Conservation (phyloP, 2,797 vertebrate genomes). For the Paedocypris micromegethes region DNA sequence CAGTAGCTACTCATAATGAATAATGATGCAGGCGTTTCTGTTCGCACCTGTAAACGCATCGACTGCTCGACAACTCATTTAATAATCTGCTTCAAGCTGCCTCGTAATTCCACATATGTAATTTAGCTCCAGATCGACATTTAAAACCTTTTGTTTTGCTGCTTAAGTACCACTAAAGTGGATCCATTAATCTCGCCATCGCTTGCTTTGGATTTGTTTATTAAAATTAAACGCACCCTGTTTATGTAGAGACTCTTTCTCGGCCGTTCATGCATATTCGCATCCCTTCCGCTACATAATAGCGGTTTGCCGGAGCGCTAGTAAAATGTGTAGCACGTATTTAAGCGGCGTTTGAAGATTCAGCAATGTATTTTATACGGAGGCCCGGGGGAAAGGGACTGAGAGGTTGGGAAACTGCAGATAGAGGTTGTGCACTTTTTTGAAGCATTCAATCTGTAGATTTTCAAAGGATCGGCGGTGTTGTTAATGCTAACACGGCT, state of each 20-base stretch:
- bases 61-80: slow-evolving; percentile 32
- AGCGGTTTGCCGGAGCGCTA: slow-evolving; percentile 15
- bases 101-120: slow-evolving; percentile 5
- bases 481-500: slow-evolving; percentile 38
- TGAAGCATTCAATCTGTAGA: not conserved
- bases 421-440: slow-evolving; percentile 41
- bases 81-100: slow-evolving; percentile 28
- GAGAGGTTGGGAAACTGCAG: slow-evolving; percentile 14
- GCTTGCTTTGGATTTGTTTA: too few relatives aligned
- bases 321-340: slow-evolving; percentile 47
- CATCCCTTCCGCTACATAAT: slow-evolving; percentile 21
- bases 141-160: slow-evolving; percentile 17
- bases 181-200: slow-evolving; percentile 31
- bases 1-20: slow-evolving; percentile 7
- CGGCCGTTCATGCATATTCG: not conserved
- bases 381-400: slow-evolving; percentile 8
- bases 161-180: slow-evolving; percentile 29
- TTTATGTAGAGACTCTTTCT: too few relatives aligned
- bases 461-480: slow-evolving; percentile 12
- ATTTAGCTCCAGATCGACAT: slow-evolving; percentile 37
- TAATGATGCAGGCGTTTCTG: slow-evolving; percentile 15
- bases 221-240: too few relatives aligned
- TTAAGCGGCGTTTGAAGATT: slow-evolving; percentile 13
- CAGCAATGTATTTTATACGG: slow-evolving; percentile 29
- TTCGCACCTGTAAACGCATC: slow-evolving; percentile 11